Evolutionary conservation across 2,113 vertebrate species (phyloP), one percentile per base, ranked within the genome.

Genomic region (Callionymus lyra): DNA sequence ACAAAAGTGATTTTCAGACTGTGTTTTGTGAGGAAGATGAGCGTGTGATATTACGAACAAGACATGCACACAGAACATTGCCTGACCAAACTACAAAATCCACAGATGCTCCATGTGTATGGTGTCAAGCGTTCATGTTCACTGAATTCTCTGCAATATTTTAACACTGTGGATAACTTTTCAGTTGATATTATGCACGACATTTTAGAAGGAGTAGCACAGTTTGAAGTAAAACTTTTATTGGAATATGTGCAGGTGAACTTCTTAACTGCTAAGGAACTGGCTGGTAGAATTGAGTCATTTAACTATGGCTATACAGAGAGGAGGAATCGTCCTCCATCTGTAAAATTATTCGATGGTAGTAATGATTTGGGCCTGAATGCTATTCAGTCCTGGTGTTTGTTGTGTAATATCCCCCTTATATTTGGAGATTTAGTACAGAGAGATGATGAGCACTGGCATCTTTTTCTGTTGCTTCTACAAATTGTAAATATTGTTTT

Each of bases 151-250:
- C 56, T 65, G 1, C 12, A 65, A 32, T 58, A 70, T 51, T 76
- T 74, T 15, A 59, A 60, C 21, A 42, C 33, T 37, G 16, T 40
- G 1, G 36, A 56, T 13, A 54, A 52, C 12, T 49, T 65, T 18
- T 49, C 56, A 41, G 53, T 68, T 6, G 55, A 72, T 52, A 47
- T 60, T 6, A 68, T 68, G 59, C 68, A 65, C 41, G 31, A 58
- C 12, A 44, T 69, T 38, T 45, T 74, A 38, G 67, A 72, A 6
- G 59, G 68, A 0, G 54, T 55, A 36, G 27, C 2, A 5, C 54
- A 49, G 21, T 45, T 48, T 41, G 40, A 53, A 1, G 27, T 59
- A 2, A 39, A 34, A 19, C n/a, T 57, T 15, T 14, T 52, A 12
- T 42, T 67, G 50, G 16, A 47, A 37, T 59, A 38, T 21, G 2